Base-by-base conservation (phyloP, 2,888 invertebrate genomes). In the Himalopsyche tibetana region DNA sequence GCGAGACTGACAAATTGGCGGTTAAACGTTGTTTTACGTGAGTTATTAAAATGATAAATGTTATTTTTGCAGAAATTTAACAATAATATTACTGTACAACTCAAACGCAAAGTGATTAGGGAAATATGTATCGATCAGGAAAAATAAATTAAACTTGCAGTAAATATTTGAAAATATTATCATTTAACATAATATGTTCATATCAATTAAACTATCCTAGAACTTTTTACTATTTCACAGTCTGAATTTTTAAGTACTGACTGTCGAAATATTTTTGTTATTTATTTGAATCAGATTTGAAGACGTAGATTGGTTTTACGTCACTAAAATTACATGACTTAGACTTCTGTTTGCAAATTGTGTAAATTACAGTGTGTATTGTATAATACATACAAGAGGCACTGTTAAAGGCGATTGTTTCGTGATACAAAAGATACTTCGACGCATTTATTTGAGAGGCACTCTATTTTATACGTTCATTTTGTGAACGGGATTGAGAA, bases 1-100 rank as follows among this genome's bases (percentile, higher is more conserved):
- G 63, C 63, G 63, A 63, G 28, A 63, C 63, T 84, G 84, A 84
- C 84, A 55, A 55, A 63, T 63, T 63, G 63, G 63, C 63, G 28
- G 63, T 63, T 63, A 28, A 63, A 63, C 63, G 63, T 63, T 19
- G n/a, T 28, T 63, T 63, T 63, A 63, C 63, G 63, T 19, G 63
- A 63, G 63, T 63, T 63, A 63, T 63, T 63, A 63, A 63, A 63
- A 63, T 19, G 63, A 63, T 63, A 19, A 19, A 19, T 63, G 15
- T 19, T 19, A 63, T 63, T 63, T 63, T 63, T 63, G 9, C 19
- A 63, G 2, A 51, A 8, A 63, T 63, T 63, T 63, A 63, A 63
- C 9, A 63, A 63, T 6, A 63, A 4, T 51, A 3, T 51, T 0
- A 4, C 12, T 15, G 51, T 51, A 51, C 12, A 51, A 51, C 5